phyloP scores from a whole-genome alignment of 2,113 vertebrate species.

The Charina bottae region DNA sequence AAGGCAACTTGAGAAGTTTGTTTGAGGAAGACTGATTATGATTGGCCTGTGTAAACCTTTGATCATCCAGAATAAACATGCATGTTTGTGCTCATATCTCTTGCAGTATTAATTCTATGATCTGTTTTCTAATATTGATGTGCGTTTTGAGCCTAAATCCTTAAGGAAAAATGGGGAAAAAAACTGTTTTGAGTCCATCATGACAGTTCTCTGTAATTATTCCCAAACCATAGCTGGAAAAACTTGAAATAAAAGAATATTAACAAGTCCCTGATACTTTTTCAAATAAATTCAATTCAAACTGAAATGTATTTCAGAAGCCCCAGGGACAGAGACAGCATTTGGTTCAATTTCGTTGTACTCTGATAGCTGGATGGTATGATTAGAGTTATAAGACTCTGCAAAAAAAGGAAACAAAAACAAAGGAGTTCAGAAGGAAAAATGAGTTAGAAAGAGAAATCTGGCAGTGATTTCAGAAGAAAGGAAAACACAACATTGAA shows the following conservation, averaged over 20 bases:
- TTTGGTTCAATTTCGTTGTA: not conserved
- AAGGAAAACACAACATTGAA: not conserved
- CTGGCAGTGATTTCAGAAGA: not conserved
- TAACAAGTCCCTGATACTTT: not conserved
- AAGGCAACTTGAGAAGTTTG: not conserved
- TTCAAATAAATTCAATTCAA: not conserved
- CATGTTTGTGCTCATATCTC: not conserved
- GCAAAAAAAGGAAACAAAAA: not conserved
- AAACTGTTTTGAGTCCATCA: not conserved
- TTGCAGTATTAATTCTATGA: not conserved
- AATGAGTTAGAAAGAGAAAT: not conserved
- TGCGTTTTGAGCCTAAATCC: not conserved
- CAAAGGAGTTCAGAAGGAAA: not conserved
- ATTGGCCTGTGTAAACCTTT: not conserved
- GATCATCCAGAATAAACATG: not conserved
- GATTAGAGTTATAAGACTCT: not conserved
- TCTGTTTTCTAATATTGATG: not conserved
- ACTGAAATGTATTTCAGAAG: not conserved
- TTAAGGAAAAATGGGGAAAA: not conserved
- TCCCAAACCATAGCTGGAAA: not conserved
- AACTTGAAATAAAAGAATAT: constrained; percentile 4
- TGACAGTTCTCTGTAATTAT: not conserved
- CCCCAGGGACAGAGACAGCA: not conserved
- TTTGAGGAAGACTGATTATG: not conserved
- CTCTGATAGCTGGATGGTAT: not conserved